These are phyloP conservation scores for Thumatha senex DNA, from an alignment of 2,888 invertebrate genomes.

Conservation along the genomic window DNA sequence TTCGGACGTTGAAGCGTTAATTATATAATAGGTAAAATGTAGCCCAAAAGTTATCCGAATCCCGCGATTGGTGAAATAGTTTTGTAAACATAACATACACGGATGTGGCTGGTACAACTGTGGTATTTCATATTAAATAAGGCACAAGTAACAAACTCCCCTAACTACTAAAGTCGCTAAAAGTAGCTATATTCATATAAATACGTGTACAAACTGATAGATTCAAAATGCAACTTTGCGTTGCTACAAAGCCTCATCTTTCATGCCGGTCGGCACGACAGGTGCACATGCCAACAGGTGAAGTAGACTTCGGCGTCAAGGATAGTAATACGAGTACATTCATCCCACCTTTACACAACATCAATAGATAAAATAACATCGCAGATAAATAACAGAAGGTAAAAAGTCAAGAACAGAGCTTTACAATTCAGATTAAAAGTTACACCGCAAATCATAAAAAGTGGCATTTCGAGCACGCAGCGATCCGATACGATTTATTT, in stretches of 20 bases:
- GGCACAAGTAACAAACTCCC: too few relatives aligned
- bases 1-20: background rate
- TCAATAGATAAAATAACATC: too few relatives aligned
- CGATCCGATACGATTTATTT: conserved; percentile 33
- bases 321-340: background rate
- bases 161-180: too few relatives aligned
- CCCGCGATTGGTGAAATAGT: too few relatives aligned
- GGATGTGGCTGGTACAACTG: too few relatives aligned
- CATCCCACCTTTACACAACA: background rate
- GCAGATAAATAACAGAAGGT: background rate
- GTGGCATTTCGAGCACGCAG: conserved; percentile 8
- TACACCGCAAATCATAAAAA: conserved; percentile 6
- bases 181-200: too few relatives aligned
- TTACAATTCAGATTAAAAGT: conserved; percentile 9
- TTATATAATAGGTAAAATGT: background rate
- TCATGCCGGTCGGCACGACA: background rate
- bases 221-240: too few relatives aligned
- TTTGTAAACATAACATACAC: too few relatives aligned
- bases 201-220: too few relatives aligned
- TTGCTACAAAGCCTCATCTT: background rate
- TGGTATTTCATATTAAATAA: too few relatives aligned
- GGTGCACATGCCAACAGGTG: background rate
- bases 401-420: background rate
- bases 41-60: background rate
- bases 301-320: background rate